phyloP scores from a whole-genome alignment of 2,113 vertebrate genomes.

The Dunckerocampus dactyliophorus region DNA sequence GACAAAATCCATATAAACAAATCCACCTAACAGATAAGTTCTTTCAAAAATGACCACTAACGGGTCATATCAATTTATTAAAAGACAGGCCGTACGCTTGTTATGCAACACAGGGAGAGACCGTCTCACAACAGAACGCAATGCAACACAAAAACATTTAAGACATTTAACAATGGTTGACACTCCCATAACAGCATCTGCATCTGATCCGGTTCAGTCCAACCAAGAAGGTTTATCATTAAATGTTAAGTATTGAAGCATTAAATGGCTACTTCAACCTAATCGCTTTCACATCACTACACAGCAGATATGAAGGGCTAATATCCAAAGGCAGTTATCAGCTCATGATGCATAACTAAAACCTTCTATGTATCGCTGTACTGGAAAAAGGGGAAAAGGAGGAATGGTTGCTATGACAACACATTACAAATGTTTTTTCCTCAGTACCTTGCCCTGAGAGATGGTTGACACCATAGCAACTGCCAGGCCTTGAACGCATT shows the following conservation, averaged over 20 bases:
- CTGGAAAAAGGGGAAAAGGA: constrained; percentile 1
- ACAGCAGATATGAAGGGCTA: background rate
- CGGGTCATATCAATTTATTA: too few species aligned
- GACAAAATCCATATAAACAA: too few species aligned
- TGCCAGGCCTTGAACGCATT: constrained; percentile 37
- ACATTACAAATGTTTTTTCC: constrained; percentile 61
- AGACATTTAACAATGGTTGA: too few species aligned
- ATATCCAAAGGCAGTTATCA: background rate
- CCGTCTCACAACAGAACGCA: too few species aligned
- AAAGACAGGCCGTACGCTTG: too few species aligned
- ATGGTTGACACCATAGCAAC: constrained; percentile 65
- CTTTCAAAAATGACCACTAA: too few species aligned
- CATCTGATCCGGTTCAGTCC: too few species aligned
- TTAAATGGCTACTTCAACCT: too few species aligned
- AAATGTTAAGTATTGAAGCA: background rate
- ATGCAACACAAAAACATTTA: too few species aligned
- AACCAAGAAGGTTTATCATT: background rate
- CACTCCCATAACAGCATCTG: too few species aligned
- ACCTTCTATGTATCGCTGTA: constrained; percentile 23
- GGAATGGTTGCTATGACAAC: constrained; percentile 64
- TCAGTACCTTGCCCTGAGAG: constrained; percentile 50
- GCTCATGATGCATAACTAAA: constrained; percentile 10
- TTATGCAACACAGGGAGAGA: too few species aligned
- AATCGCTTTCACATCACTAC: background rate
- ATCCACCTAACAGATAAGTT: too few species aligned